Base-by-base conservation (phyloP, 2,888 invertebrate genomes). In the Meganola albula region DNA sequence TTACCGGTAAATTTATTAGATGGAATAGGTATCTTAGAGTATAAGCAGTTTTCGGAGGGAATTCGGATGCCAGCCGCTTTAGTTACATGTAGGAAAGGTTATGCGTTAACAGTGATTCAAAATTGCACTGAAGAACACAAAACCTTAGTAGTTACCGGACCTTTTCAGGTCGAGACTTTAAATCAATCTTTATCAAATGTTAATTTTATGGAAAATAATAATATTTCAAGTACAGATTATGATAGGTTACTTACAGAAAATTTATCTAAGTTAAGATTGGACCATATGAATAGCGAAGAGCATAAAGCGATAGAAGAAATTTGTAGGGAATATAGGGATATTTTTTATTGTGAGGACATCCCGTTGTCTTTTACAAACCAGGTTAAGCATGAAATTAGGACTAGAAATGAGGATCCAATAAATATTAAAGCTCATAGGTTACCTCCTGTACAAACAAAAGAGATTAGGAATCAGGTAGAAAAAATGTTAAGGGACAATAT, bases 381-480 rank as follows among this genome's bases (percentile, higher is more conserved):
- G n/a, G 38, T 62, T 4, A 49, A 46, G 34, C 67, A 69, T 24
- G 36, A 56, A 34, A 69, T 74, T 9, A 39, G 38, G 8, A 14
- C 16, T 2, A 16, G 5, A 24, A 16, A 27, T 10, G 16, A 16
- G 6, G 16, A 16, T n/a, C 26, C 26, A 2, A 27, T 27, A n/a
- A 16, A 10, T 16, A 14, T 16, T 4, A 5, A 9, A 9, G n/a
- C 16, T 4, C 16, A 27, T 8, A 3, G 26, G 6, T 16, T 16
- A 14, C 16, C 26, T 12, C 16, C 3, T n/a, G 2, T 2, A 3
- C 2, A 7, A 3, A 14, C 9, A 16, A 2, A 14, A 3, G 26
- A 27, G 10, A 29, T 29, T 12, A 12, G 13, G 3, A 21, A 9
- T 5, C 30, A 30, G 24, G 24, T 24, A 10, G 11, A 30, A 3